Conservation (phyloP, 2,888 invertebrate genomes). For the Leptinotarsa juncta region DNA sequence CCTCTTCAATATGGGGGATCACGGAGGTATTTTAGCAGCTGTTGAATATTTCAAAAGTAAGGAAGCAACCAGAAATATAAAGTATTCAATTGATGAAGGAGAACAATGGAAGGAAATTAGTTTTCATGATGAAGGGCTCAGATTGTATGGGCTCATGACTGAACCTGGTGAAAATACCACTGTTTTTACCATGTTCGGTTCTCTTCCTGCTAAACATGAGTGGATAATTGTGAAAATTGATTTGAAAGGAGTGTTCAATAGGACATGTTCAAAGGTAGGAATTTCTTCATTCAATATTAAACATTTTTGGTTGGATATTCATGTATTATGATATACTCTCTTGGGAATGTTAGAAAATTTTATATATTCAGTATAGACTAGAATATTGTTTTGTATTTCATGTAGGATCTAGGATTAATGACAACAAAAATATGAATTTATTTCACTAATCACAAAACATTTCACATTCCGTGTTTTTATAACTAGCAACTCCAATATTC, state of each 20-base stretch:
- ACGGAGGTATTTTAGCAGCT: constrained; percentile 88
- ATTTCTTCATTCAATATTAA: neutral
- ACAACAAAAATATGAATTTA: too few species aligned
- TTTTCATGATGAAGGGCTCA: constrained; percentile 78
- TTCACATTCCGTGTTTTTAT: too few species aligned
- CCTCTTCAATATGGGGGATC: constrained; percentile 91
- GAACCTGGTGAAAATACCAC: constrained; percentile 95
- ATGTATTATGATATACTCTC: too few species aligned
- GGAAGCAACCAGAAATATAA: constrained; percentile 81
- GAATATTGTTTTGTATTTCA: too few species aligned
- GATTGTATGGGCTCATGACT: constrained; percentile 91
- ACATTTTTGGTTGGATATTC: too few species aligned
- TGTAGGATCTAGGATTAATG: too few species aligned
- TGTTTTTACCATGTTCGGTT: constrained; percentile 91
- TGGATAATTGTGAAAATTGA: constrained; percentile 89
- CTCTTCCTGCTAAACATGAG: constrained; percentile 79
- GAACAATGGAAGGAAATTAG: constrained; percentile 80
- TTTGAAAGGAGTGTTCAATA: constrained; percentile 68
- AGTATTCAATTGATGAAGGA: constrained; percentile 90
- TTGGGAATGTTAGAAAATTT: too few species aligned
- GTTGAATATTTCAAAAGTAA: constrained; percentile 83
- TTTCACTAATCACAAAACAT: too few species aligned
- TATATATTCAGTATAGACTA: too few species aligned
- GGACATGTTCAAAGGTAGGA: constrained; percentile 57
- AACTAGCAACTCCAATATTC: too few species aligned